Evolutionary conservation across 2,888 invertebrate species (phyloP), one percentile per base, ranked within the genome.

Genomic region (Ceriagrion tenellum): DNA sequence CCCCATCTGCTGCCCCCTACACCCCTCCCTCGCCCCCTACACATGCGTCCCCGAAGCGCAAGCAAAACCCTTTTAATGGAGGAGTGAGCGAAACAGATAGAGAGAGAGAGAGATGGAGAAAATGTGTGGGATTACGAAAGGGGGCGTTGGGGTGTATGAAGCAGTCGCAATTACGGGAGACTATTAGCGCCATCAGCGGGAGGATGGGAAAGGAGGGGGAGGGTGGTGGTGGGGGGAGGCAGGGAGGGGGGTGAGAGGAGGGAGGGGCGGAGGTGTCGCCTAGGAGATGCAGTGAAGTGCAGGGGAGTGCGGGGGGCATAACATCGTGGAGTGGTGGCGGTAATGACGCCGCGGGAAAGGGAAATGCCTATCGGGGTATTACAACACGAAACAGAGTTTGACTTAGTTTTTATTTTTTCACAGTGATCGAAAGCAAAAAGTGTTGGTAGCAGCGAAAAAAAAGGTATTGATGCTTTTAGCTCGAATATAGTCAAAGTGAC

Each of bases 141-240:
- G 89, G 89, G 89, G 93, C 69, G 93, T 91, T 91, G 23, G 91
- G 74, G 74, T 63, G 91, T 69, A 93, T 69, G 93, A 93, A 93
- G 93, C 93, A 93, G 93, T 69, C 93, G 47, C 93, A 93, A 93
- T 93, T 93, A 93, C 69, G 93, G 74, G 63, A 69, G 93, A 69
- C 93, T 93, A 93, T 93, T 93, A 93, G 93, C 69, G 69, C 93
- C 91, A 91, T 63, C 69, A 93, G 63, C 69, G 93, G 69, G 93
- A 26, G 56, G 40, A 6, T 40, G 40, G 91, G 89, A 23, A 26
- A 55, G 10, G 55, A n/a, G n/a, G 12, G 55, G 13, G 47, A 23
- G 89, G 89, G 55, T 23, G 40, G 59, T 18, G n/a, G 35, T 18
- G 63, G 3, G 13, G 26, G 20, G 13, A 55, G 13, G n/a, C 55